A percentile compares a stretch with the other conserved stretches of the same genome.
phyloP scores from a whole-genome alignment of 2,113 vertebrate genomes.

The Sapajus apella region DNA sequence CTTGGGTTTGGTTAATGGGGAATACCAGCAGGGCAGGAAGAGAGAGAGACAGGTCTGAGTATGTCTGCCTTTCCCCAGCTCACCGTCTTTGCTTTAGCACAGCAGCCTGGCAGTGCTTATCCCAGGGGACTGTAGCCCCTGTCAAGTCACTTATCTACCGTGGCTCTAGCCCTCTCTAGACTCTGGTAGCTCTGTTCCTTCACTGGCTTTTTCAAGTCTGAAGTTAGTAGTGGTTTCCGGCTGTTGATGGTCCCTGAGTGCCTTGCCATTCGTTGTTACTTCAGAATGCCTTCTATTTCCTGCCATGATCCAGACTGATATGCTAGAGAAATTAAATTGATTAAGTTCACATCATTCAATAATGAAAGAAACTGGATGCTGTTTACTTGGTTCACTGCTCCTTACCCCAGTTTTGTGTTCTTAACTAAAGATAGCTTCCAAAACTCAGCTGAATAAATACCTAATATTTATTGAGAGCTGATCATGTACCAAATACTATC shows the following conservation, averaged over 20 bases:
- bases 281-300: neutral
- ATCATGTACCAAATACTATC: neutral
- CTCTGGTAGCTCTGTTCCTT: neutral
- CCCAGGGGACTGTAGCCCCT: neutral
- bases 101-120: neutral
- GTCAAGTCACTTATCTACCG: too few relatives aligned
- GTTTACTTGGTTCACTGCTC: neutral
- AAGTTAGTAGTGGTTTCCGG: neutral
- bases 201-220: neutral
- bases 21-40: neutral
- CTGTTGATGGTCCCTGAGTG: neutral
- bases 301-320: neutral
- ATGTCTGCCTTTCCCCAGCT: accelerated
- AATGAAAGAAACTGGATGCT: neutral
- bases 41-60: neutral
- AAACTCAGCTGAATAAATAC: neutral
- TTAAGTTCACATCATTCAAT: neutral
- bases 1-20: neutral
- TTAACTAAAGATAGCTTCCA: neutral
- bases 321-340: neutral
- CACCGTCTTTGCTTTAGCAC: neutral
- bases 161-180: neutral
- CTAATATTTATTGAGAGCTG: neutral
- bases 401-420: neutral
- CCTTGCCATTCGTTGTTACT: neutral